Evolutionary conservation across 2,113 vertebrate species (phyloP).

Genomic region (Melanotaenia duboulayi): DNA sequence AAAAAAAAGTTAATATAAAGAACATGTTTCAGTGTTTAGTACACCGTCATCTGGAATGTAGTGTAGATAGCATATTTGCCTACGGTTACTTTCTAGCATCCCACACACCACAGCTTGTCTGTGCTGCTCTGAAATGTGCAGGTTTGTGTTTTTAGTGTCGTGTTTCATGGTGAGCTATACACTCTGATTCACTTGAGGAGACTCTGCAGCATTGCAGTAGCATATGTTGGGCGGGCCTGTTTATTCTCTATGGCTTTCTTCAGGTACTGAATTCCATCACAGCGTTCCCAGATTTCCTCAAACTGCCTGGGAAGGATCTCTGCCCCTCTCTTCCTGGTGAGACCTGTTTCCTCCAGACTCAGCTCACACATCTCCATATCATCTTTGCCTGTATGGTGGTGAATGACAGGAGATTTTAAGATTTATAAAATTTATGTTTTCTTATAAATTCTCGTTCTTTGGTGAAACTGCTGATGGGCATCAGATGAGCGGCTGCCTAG

Average conservation of each 20-base stretch:
- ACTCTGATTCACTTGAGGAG: constrained; percentile 87
- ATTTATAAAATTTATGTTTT: no score
- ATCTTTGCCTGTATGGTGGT: constrained; percentile 89
- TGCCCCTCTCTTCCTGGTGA: constrained; percentile 95
- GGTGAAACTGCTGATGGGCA: neutral
- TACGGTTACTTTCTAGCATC: neutral
- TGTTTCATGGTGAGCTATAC: neutral
- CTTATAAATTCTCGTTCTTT: neutral
- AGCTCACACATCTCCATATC: constrained; percentile 99
- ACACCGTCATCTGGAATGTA: neutral
- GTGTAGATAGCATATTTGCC: neutral
- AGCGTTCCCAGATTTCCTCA: constrained; percentile 98
- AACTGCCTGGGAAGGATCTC: constrained; percentile 96
- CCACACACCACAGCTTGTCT: constrained; percentile 4
- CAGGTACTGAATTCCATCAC: constrained; percentile 97
- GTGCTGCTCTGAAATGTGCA: constrained; percentile 1
- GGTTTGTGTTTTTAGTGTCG: constrained; percentile 13
- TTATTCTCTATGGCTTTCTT: constrained; percentile 94
- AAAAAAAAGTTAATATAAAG: constrained; percentile 29
- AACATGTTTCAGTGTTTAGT: neutral
- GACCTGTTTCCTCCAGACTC: constrained; percentile 96
- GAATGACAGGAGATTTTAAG: no score
- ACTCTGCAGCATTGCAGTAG: constrained; percentile 97
- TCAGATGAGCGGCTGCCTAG: neutral
- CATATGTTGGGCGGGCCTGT: constrained; percentile 94